Base-by-base conservation (phyloP, 2,888 invertebrate species). In the Hedychridium roseum region DNA sequence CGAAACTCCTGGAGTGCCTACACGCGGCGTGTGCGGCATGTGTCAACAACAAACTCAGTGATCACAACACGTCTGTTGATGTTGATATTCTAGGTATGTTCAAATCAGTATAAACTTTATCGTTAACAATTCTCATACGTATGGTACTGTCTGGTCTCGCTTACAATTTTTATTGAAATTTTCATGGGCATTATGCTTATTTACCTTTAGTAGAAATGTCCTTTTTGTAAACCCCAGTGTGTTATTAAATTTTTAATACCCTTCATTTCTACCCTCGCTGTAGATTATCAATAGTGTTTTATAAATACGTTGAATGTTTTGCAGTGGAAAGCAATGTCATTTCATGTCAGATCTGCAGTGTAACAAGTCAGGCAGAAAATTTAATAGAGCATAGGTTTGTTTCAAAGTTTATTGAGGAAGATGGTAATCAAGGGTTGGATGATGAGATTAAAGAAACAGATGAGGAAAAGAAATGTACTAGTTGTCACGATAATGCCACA, bases 301-400 rank as follows among this genome's bases (percentile, higher is more conserved):
- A 27, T 17, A 5, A 14, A n/a, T 14, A 18, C 26, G 16, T 21
- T 12, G 4, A 18, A 30, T 17, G 43, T 51, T 12, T 70, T 65
- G 6, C 57, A 68, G 67, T 68, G 41, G 73, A 73, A 38, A 66
- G 69, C 46, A 73, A 68, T 41, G 57, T 71, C 5, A 60, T 89
- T 54, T 80, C 83, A 51, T 93, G 93, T 73, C 87, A 89, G 14
- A 80, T 84, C 51, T 94, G 94, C 77, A 86, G 87, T 54, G 86
- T 90, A 71, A 84, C 85, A 52, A 90, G 89, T 73, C 86, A 87
- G 70, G 82, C 84, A 39, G 84, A 85, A 58, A 88, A 88, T 76
- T 86, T 93, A 68, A 90, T 93, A 61, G 91, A 92, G 71, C 92
- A 94, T 82, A 88, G 90, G 68, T 93, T 94, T 79, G 83, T 91